Percentiles rank a stretch among this genome's conserved stretches.
phyloP scores from a whole-genome alignment of 2,797 vertebrate species.

The Caiman crocodilus region DNA sequence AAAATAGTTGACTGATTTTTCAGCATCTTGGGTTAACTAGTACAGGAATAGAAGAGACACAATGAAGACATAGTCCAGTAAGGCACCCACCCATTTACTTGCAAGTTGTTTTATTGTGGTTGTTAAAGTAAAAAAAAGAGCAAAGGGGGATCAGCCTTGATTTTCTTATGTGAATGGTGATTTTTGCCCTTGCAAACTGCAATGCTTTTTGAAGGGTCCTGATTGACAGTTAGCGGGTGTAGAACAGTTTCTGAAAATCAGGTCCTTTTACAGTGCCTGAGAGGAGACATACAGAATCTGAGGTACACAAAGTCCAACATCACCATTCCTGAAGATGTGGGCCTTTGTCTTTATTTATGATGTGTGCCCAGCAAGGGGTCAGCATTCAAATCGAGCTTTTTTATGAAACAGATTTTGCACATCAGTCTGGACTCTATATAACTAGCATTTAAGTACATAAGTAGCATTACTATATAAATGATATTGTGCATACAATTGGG shows the following conservation, averaged over 20 bases:
- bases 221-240: neutral
- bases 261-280: slow-evolving; percentile 6
- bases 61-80: neutral
- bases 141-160: neutral
- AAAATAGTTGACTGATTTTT: neutral
- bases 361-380: neutral
- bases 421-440: neutral
- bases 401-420: neutral
- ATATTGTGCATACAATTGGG: neutral
- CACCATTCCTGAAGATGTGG: slow-evolving; percentile 26
- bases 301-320: neutral
- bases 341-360: slow-evolving; percentile 28
- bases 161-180: neutral
- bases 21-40: neutral
- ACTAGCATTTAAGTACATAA: neutral
- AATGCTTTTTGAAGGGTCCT: too few species aligned
- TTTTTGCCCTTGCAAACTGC: too few species aligned
- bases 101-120: neutral
- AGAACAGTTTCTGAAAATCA: neutral
- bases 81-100: neutral
- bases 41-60: neutral
- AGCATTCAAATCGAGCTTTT: neutral
- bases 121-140: neutral
- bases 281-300: neutral
- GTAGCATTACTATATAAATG: neutral